These are phyloP conservation scores for Microtus montanus DNA, from an alignment of 2,113 vertebrate species.

Conservation along the genomic window DNA sequence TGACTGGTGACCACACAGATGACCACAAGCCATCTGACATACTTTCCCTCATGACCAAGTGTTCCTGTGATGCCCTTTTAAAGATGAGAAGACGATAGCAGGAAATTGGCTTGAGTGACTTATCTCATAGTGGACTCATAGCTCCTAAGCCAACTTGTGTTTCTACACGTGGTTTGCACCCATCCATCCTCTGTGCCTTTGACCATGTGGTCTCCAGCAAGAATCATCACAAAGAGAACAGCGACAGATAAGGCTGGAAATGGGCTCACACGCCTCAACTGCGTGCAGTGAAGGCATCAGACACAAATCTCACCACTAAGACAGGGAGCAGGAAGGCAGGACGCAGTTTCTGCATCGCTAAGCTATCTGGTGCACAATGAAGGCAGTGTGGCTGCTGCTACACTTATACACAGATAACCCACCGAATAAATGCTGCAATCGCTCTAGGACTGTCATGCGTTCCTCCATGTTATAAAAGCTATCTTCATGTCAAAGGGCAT, in stretches of 20 bases:
- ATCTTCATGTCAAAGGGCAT: neutral
- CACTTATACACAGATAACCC: constrained; percentile 7
- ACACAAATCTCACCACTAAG: neutral
- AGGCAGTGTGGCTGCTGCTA: neutral
- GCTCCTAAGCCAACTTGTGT: neutral
- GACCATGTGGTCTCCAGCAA: neutral
- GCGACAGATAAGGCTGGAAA: neutral
- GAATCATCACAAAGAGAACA: neutral
- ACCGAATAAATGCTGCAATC: neutral
- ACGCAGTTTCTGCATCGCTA: neutral
- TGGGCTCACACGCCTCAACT: too few relatives aligned
- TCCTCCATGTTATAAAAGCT: neutral
- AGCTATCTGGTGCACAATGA: neutral
- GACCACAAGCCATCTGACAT: neutral
- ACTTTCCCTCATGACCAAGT: too few relatives aligned
- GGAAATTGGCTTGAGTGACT: too few relatives aligned
- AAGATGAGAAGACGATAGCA: neutral
- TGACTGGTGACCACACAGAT: neutral
- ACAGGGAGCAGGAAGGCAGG: neutral
- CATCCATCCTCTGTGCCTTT: neutral
- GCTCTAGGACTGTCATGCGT: neutral
- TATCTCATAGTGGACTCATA: neutral
- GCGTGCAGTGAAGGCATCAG: neutral
- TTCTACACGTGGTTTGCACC: neutral
- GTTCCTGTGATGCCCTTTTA: neutral